Evolutionary conservation across 2,797 vertebrate species (phyloP), one percentile per base, ranked within the genome.

Genomic region (Glossophaga mutica): DNA sequence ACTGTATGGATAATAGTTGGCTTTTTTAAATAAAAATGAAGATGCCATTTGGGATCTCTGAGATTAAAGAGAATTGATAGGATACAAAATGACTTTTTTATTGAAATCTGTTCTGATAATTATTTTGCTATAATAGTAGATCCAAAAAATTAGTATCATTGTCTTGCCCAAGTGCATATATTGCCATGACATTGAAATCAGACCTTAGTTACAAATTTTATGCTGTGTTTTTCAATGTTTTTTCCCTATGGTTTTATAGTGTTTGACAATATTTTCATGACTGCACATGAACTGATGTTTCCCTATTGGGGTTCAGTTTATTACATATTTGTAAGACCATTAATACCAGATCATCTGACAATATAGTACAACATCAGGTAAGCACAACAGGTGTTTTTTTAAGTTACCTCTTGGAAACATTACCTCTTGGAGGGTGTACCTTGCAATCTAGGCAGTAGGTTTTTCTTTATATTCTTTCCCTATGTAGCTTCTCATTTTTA

Each of bases 51-150:
- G 82, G 84, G 48, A 81, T 68, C 37, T 15, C 29, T 71, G 37
- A 67, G 18, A 48, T 87, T 57, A 62, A 91, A 91, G 46, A 83
- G 14, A 86, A 52, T 24, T 86, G 55, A 67, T 59, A 24, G 44
- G 48, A 48, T 88, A 39, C 6, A 57, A 48, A 85, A 48, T 87
- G 78, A 32, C 22, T 22, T 67, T 73, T 83, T 93, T 71, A 62
- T 92, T 92, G 14, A 87, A 91, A 79, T 78, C 1, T 91, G 14
- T 62, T 93, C 59, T 96, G 42, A 73, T 77, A 88, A 55, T 74
- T 85, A 70, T 87, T 95, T 93, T 91, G 26, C 39, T 86, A 3
- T 70, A 73, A 18, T 77, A 76, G 22, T 93, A 34, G 1, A 55
- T 50, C 34, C 81, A 67, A 88, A 84, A 76, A 83, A 39, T 93